Conservation (phyloP, 2,888 invertebrate genomes). For the Gymnocheta viridis region DNA sequence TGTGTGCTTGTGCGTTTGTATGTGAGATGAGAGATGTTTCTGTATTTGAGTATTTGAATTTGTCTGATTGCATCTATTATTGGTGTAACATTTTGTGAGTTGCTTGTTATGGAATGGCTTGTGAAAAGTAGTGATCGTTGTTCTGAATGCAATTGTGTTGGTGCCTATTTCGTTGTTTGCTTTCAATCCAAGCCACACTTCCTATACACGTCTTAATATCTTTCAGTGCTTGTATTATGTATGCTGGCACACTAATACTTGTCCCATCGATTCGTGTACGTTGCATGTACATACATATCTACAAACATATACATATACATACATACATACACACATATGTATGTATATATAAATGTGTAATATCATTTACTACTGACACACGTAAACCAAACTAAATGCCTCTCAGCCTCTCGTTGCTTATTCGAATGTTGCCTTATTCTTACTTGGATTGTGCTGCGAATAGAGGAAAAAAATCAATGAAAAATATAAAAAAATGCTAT, state of each 20-base stretch:
- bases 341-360: not conserved
- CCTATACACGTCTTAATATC: constrained; percentile 17
- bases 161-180: constrained; percentile 27
- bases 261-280: not conserved
- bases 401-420: constrained; percentile 60
- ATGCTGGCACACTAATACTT: constrained; percentile 35
- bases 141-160: not conserved
- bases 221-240: not conserved
- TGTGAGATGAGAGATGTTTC: not conserved
- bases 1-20: not conserved
- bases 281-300: not conserved
- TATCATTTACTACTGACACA: constrained; percentile 13
- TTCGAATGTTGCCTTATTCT: constrained; percentile 26
- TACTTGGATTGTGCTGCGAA: constrained; percentile 49
- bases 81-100: constrained; percentile 26
- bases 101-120: constrained; percentile 5
- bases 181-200: constrained; percentile 32
- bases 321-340: too few relatives aligned
- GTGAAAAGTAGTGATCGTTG: not conserved
- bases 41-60: constrained; percentile 30
- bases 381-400: constrained; percentile 33
- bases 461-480: constrained; percentile 25
- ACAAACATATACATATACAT: not conserved
- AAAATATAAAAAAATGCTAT: not conserved
- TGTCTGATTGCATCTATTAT: constrained; percentile 64